These are phyloP conservation scores for Peromyscus attwateri DNA, from an alignment of 2,797 vertebrate species.

Conservation along the genomic window DNA sequence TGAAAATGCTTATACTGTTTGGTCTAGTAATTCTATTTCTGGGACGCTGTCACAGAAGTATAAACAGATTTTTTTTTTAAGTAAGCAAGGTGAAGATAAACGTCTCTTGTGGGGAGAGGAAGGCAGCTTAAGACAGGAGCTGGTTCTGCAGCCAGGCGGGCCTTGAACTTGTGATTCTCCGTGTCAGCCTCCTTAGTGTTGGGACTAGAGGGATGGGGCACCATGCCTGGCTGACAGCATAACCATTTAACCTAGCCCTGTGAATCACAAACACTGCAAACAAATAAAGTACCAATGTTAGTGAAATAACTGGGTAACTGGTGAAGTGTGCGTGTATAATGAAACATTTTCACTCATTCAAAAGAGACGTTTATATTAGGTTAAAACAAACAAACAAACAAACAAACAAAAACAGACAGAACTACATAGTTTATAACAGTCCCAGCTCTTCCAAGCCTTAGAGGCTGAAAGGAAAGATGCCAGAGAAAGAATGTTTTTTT, in stretches of 20 bases:
- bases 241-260: constrained; percentile 5
- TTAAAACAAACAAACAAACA: not conserved
- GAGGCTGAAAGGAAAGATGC: not conserved
- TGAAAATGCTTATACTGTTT: not conserved
- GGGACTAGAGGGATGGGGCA: not conserved
- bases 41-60: not conserved
- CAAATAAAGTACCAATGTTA: not conserved
- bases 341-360: not conserved
- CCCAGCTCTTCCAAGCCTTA: not conserved
- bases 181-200: not conserved
- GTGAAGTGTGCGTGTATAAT: not conserved
- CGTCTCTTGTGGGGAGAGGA: not conserved
- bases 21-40: not conserved
- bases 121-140: not conserved
- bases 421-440: not conserved
- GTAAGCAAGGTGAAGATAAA: not conserved
- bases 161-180: not conserved
- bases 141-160: not conserved
- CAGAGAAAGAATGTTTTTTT: not conserved
- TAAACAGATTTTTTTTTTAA: not conserved
- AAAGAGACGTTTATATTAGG: not conserved
- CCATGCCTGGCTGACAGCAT: not conserved
- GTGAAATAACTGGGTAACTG: constrained; percentile 29
- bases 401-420: not conserved
- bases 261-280: not conserved